Percentiles rank a stretch among this genome's conserved stretches.
These are phyloP conservation scores for Xylota sylvarum DNA, from an alignment of 2,888 invertebrate genomes.

Conservation along the genomic window DNA sequence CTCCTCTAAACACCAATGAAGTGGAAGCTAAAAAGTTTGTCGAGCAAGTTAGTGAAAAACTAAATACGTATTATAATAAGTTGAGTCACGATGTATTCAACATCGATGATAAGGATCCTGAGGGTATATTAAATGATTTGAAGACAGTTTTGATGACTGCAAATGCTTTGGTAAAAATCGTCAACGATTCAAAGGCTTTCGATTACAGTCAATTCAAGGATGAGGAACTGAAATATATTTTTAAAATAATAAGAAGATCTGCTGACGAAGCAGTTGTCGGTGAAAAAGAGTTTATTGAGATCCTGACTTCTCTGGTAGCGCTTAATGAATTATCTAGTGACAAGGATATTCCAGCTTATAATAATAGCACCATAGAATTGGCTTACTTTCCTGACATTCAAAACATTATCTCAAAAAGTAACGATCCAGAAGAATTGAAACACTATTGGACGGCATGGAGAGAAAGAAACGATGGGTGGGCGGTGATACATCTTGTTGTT, in stretches of 20 bases:
- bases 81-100: background rate
- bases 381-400: too few relatives aligned
- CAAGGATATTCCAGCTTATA: too few relatives aligned
- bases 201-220: constrained; percentile 78
- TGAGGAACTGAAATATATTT: constrained; percentile 79
- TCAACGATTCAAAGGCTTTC: constrained; percentile 86
- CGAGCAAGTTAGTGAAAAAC: background rate
- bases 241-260: constrained; percentile 79
- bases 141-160: constrained; percentile 80
- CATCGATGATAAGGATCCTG: constrained; percentile 80
- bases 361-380: too few relatives aligned
- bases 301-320: constrained; percentile 80
- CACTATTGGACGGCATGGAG: too few relatives aligned
- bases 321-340: constrained; percentile 78
- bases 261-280: constrained; percentile 81
- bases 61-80: background rate
- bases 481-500: too few relatives aligned
- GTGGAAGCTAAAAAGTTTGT: constrained; percentile 7
- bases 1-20: background rate
- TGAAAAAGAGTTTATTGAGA: constrained; percentile 81
- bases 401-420: too few relatives aligned
- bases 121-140: constrained; percentile 80
- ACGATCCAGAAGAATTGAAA: too few relatives aligned
- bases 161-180: constrained; percentile 82
- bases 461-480: too few relatives aligned